Conservation (phyloP, 1,140 invertebrate genomes). For the Metaphire vulgaris region DNA sequence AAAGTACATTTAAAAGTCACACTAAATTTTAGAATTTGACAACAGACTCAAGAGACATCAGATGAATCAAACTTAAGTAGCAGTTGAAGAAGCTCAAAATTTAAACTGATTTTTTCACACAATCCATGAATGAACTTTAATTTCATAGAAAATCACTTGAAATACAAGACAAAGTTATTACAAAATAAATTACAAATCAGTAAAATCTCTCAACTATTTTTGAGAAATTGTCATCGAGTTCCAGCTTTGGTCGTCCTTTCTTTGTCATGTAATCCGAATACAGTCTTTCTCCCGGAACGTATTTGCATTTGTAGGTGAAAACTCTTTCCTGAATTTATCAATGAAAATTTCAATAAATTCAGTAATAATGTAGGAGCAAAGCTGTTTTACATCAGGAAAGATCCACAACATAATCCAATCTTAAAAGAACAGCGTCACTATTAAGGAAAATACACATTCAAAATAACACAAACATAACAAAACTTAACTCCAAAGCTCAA, state of each 20-base stretch:
- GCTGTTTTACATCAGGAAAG: neutral
- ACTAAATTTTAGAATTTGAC: too few relatives aligned
- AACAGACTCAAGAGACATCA: too few relatives aligned
- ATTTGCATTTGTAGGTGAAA: neutral
- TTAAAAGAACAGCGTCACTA: neutral
- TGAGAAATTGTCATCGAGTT: neutral
- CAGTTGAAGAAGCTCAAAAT: too few relatives aligned
- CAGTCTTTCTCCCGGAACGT: neutral
- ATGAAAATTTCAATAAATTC: too few relatives aligned
- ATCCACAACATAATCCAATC: neutral
- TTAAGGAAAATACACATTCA: neutral
- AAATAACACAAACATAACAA: neutral
- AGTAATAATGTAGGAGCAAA: too few relatives aligned
- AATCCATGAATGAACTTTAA: too few relatives aligned
- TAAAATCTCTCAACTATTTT: neutral
- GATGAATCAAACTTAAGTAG: too few relatives aligned
- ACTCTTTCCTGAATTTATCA: neutral
- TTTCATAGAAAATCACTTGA: too few relatives aligned
- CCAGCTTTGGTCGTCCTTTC: neutral
- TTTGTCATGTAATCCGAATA: neutral
- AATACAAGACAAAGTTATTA: neutral
- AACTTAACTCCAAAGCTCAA: too few relatives aligned
- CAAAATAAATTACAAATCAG: neutral
- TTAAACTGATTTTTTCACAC: too few relatives aligned
- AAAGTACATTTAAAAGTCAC: too few relatives aligned